phyloP scores from a whole-genome alignment of 2,113 vertebrate species.

The Gambusia holbrooki region DNA sequence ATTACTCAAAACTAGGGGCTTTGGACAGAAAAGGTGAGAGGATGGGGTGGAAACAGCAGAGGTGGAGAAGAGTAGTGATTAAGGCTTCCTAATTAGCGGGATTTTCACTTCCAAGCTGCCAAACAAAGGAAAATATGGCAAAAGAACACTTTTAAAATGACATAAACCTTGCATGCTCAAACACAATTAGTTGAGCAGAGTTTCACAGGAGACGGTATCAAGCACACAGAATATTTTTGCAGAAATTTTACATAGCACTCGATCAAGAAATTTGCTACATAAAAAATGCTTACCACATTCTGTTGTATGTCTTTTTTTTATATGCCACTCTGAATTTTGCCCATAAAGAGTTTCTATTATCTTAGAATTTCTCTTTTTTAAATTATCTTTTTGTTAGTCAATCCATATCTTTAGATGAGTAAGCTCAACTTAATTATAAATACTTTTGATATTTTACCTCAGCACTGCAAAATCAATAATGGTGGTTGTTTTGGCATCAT shows the following conservation, averaged over 20 bases:
- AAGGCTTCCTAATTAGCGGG: constrained; percentile 68
- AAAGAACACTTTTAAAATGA: constrained; percentile 19
- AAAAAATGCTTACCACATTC: background rate
- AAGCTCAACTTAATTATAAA: background rate
- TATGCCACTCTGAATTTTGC: background rate
- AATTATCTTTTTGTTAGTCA: background rate
- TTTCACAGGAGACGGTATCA: constrained; percentile 9
- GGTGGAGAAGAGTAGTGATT: constrained; percentile 56
- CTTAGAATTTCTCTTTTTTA: background rate
- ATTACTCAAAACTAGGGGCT: constrained; percentile 4
- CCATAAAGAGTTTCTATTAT: background rate
- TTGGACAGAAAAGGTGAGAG: constrained; percentile 4
- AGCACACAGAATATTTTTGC: background rate
- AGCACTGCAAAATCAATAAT: background rate
- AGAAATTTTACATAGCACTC: background rate
- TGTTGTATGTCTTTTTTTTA: background rate
- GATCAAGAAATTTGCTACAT: background rate
- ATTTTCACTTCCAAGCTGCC: constrained; percentile 48
- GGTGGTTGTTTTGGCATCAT: background rate
- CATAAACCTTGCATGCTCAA: constrained; percentile 22
- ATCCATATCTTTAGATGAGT: background rate
- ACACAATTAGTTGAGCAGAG: constrained; percentile 23
- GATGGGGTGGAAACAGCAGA: constrained; percentile 33
- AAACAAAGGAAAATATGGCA: constrained; percentile 33
- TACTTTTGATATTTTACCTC: background rate